Evolutionary conservation across 2,888 invertebrate species (phyloP).

Genomic region (Plebejus melissa): DNA sequence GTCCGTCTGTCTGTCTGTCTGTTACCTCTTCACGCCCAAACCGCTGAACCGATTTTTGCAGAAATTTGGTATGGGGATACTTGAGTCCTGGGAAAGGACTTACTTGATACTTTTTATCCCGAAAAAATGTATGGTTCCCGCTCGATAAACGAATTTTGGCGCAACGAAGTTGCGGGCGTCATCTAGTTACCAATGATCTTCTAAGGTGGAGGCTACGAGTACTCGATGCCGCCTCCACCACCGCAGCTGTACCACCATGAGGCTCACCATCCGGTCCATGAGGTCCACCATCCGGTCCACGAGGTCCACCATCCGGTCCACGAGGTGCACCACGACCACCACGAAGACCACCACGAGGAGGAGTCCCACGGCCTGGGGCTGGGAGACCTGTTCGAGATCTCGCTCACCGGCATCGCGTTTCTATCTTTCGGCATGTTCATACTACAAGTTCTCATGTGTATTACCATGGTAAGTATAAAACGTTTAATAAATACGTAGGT

Average conservation of each 20-base stretch:
- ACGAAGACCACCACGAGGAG: constrained; percentile 61
- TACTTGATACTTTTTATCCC: too few relatives aligned
- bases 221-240: constrained; percentile 69
- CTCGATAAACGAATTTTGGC: too few relatives aligned
- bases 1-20: too few relatives aligned
- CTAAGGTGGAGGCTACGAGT: constrained; percentile 68
- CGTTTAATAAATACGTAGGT: background rate
- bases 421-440: constrained; percentile 89
- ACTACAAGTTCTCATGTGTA: constrained; percentile 88
- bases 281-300: constrained; percentile 40
- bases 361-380: constrained; percentile 81
- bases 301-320: constrained; percentile 42
- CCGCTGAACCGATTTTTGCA: too few relatives aligned
- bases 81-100: too few relatives aligned
- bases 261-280: constrained; percentile 38
- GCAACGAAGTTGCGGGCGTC: too few relatives aligned
- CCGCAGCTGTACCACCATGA: constrained; percentile 55
- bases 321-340: constrained; percentile 50
- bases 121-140: too few relatives aligned
- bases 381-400: constrained; percentile 87
- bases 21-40: too few relatives aligned
- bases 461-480: constrained; percentile 76
- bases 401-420: constrained; percentile 89
- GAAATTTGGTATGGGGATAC: too few relatives aligned
- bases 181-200: too few relatives aligned